These are phyloP conservation scores for Nysson spinosus DNA, from an alignment of 2,888 invertebrate species.

Conservation along the genomic window DNA sequence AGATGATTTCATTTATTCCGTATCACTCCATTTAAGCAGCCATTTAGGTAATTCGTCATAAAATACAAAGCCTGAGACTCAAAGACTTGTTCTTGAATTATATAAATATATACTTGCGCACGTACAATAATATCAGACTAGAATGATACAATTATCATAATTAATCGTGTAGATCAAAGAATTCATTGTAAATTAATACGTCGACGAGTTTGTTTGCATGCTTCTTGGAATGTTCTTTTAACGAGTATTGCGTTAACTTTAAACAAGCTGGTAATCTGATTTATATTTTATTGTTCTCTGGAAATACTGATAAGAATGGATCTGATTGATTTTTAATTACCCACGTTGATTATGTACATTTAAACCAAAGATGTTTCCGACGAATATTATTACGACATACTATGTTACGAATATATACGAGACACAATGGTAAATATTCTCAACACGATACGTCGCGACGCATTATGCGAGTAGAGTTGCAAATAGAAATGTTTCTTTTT, in stretches of 20 bases:
- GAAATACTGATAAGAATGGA: too few relatives aligned
- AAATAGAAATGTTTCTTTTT: conserved; percentile 22
- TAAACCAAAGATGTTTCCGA: conserved; percentile 74
- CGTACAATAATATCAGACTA: conserved; percentile 60
- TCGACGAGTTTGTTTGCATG: conserved; percentile 16
- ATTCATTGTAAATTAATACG: conserved; percentile 53
- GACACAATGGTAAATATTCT: conserved; percentile 69
- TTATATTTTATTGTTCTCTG: too few relatives aligned
- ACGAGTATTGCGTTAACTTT: too few relatives aligned
- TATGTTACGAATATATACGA: conserved; percentile 66
- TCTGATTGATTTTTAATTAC: conserved; percentile 23
- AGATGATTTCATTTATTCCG: too few relatives aligned
- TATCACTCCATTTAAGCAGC: too few relatives aligned
- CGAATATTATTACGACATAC: conserved; percentile 66
- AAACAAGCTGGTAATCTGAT: too few relatives aligned
- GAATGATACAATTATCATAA: conserved; percentile 54
- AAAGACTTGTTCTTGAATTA: conserved; percentile 56
- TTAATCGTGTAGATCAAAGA: conserved; percentile 43
- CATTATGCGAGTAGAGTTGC: conserved; percentile 37
- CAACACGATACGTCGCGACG: conserved; percentile 46
- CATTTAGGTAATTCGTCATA: too few relatives aligned
- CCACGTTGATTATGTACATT: conserved; percentile 61
- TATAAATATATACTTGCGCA: conserved; percentile 49
- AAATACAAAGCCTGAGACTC: conserved; percentile 52
- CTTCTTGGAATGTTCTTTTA: too few relatives aligned